Percentiles rank a stretch among this genome's conserved stretches.
These are phyloP conservation scores for Thera britannica DNA, from an alignment of 2,888 invertebrate genomes.

Conservation along the genomic window DNA sequence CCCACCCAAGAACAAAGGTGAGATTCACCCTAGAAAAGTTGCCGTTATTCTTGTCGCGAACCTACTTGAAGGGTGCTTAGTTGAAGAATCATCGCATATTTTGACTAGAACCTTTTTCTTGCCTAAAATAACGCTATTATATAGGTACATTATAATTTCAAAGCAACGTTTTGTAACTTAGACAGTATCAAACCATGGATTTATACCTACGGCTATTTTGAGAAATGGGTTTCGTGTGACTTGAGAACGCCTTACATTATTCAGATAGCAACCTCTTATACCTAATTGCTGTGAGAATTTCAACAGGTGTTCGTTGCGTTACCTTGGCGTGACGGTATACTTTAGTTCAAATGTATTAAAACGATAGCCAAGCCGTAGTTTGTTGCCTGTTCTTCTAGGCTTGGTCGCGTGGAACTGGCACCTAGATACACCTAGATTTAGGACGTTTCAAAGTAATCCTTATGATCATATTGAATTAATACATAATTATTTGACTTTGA, in stretches of 20 bases:
- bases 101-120: neutral
- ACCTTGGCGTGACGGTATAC: neutral
- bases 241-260: conserved; percentile 15
- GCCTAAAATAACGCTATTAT: neutral
- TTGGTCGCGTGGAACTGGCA: no score
- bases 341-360: no score
- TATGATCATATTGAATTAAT: no score
- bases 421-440: no score
- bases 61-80: no score
- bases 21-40: no score
- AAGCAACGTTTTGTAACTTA: conserved; percentile 27
- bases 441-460: no score
- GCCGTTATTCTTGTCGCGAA: no score
- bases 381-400: no score
- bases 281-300: conserved; percentile 18
- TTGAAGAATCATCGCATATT: neutral
- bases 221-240: conserved; percentile 1
- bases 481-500: no score
- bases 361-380: no score
- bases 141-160: neutral
- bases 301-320: conserved; percentile 22
- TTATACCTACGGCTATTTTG: conserved; percentile 34
- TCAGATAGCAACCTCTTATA: conserved; percentile 17
- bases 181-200: conserved; percentile 49
- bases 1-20: no score